A percentile compares a stretch with the other conserved stretches of the same genome.
These are phyloP conservation scores for Drosophila mimica DNA, from an alignment of 2,888 invertebrate species.

Conservation along the genomic window DNA sequence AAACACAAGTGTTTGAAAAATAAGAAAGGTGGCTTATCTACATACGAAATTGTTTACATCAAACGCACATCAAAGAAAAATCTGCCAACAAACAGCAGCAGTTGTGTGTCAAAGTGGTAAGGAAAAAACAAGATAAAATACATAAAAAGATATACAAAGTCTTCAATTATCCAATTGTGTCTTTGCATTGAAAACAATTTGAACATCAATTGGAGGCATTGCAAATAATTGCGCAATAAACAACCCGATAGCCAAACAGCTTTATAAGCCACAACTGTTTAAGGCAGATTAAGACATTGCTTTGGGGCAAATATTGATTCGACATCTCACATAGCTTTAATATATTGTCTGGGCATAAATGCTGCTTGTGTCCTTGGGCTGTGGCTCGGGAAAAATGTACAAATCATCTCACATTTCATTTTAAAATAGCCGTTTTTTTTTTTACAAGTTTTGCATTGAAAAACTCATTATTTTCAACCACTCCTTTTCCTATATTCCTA, in stretches of 20 bases:
- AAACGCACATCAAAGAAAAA: slow-evolving; percentile 2
- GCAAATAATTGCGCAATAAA: background rate
- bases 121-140: background rate
- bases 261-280: background rate
- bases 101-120: slow-evolving; percentile 21
- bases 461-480: background rate
- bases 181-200: background rate
- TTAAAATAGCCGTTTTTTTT: background rate
- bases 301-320: background rate
- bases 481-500: background rate
- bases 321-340: background rate
- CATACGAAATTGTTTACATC: background rate
- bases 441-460: slow-evolving; percentile 1
- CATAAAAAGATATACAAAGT: background rate
- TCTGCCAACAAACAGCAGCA: background rate
- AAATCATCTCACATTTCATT: background rate
- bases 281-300: background rate
- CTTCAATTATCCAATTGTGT: background rate
- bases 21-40: background rate
- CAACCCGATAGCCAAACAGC: background rate
- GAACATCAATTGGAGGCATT: background rate
- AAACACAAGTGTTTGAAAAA: slow-evolving; percentile 1
- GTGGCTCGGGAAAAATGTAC: background rate
- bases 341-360: too few relatives aligned
- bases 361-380: background rate